These are phyloP conservation scores for Microctenopoma steveboyesi DNA, from an alignment of 2,797 vertebrate genomes.

Conservation along the genomic window DNA sequence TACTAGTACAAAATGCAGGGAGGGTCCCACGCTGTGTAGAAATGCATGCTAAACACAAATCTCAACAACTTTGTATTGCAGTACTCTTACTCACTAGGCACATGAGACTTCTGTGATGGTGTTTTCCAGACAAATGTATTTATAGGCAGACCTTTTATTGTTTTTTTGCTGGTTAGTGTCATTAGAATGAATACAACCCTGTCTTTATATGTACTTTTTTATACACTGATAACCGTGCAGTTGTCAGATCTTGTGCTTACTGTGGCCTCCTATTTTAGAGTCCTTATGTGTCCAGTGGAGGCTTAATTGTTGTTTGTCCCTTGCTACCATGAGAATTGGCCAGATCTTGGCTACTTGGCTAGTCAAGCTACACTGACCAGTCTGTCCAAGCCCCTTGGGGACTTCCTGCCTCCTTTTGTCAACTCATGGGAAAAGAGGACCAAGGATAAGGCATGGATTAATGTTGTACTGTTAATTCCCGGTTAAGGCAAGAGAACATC, in stretches of 20 bases:
- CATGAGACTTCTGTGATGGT: background rate
- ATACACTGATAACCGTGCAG: constrained; percentile 25
- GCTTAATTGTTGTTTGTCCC: constrained; percentile 36
- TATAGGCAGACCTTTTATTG: background rate
- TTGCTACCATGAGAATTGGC: constrained; percentile 60
- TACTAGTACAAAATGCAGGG: constrained; percentile 9
- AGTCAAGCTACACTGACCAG: constrained; percentile 59
- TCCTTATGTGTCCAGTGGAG: constrained; percentile 34
- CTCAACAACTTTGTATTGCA: constrained; percentile 8
- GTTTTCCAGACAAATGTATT: background rate
- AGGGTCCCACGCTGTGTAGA: constrained; percentile 13
- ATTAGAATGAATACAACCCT: constrained; percentile 4
- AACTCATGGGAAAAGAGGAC: constrained; percentile 71
- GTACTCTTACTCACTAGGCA: background rate
- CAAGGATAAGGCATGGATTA: constrained; percentile 42
- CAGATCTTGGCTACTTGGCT: constrained; percentile 56
- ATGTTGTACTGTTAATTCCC: constrained; percentile 35
- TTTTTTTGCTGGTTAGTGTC: background rate
- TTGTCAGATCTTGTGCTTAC: constrained; percentile 14
- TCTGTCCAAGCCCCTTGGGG: constrained; percentile 56
- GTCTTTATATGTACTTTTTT: constrained; percentile 8
- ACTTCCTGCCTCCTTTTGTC: constrained; percentile 73
- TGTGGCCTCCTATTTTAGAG: constrained; percentile 44
- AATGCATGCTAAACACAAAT: constrained; percentile 15
- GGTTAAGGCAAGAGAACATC: constrained; percentile 31